These are phyloP conservation scores for Speoplatyrhinus poulsoni DNA, from an alignment of 2,113 vertebrate species.

Conservation along the genomic window DNA sequence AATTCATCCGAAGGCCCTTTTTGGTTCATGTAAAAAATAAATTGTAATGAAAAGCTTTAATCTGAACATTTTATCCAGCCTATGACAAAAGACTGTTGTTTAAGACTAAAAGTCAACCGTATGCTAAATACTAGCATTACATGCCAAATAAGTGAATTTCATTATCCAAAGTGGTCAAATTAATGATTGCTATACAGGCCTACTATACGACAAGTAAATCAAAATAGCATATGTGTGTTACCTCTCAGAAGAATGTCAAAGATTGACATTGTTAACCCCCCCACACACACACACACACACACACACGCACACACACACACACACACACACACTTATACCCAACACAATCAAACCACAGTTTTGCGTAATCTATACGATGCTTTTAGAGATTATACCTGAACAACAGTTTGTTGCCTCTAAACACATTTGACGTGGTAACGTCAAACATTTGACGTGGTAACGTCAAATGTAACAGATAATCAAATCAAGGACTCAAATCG, in stretches of 20 bases:
- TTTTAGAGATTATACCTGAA: neutral
- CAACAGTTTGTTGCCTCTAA: neutral
- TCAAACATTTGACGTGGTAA: too few species aligned
- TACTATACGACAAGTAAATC: too few species aligned
- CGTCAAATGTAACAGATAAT: too few species aligned
- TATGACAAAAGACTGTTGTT: constrained; percentile 56
- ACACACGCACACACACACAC: neutral
- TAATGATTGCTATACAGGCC: too few species aligned
- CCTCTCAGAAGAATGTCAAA: neutral
- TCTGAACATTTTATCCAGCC: constrained; percentile 49
- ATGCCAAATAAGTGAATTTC: constrained; percentile 10
- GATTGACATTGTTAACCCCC: constrained; percentile 15
- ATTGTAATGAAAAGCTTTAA: constrained; percentile 67
- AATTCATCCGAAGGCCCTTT: constrained; percentile 66
- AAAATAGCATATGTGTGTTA: neutral
- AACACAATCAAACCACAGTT: constrained; percentile 2
- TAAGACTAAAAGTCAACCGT: constrained; percentile 38
- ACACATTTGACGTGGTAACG: neutral
- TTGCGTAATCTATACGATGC: neutral
- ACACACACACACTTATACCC: constrained; percentile 7
- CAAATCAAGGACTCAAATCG: too few species aligned
- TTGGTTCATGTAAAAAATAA: constrained; percentile 70
- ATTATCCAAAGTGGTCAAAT: neutral
- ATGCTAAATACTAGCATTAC: constrained; percentile 11
- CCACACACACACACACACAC: neutral